A percentile compares a stretch with the other conserved stretches of the same genome.
Conservation (phyloP, 2,113 vertebrate genomes). For the Lagopus muta region DNA sequence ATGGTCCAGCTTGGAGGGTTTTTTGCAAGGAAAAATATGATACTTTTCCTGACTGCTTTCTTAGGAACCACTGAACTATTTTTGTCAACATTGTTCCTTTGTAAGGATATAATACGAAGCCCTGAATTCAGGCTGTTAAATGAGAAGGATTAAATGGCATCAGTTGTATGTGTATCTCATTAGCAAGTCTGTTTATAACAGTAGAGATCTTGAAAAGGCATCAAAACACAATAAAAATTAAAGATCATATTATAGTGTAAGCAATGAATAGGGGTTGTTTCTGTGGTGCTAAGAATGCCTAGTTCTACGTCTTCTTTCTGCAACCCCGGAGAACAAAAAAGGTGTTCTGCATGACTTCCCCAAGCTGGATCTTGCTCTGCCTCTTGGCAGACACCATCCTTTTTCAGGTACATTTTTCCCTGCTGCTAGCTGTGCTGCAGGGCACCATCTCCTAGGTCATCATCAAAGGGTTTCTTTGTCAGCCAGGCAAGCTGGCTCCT, state of each 20-base stretch:
- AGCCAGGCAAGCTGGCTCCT: background rate
- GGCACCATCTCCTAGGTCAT: background rate
- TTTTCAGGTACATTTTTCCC: background rate
- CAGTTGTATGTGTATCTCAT: background rate
- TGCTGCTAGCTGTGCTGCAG: background rate
- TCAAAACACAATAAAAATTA: background rate
- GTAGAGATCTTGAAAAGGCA: background rate
- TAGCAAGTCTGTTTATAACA: background rate
- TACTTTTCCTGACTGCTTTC: background rate
- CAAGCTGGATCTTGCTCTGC: background rate
- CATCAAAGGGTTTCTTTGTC: background rate
- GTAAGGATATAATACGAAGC: background rate
- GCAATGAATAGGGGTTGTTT: accelerated
- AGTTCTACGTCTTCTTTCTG: background rate
- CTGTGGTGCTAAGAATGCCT: background rate
- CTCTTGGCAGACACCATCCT: background rate
- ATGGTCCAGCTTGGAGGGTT: background rate
- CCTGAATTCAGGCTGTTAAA: background rate
- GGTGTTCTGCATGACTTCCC: background rate
- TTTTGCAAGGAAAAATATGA: background rate
- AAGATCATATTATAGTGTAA: accelerated
- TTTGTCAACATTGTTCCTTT: background rate
- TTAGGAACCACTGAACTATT: background rate
- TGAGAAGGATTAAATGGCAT: background rate
- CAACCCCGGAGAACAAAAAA: background rate